Evolutionary conservation across 1,140 invertebrate genomes (phyloP), one percentile per base, ranked within the genome.

Genomic region (Achroia grisella): DNA sequence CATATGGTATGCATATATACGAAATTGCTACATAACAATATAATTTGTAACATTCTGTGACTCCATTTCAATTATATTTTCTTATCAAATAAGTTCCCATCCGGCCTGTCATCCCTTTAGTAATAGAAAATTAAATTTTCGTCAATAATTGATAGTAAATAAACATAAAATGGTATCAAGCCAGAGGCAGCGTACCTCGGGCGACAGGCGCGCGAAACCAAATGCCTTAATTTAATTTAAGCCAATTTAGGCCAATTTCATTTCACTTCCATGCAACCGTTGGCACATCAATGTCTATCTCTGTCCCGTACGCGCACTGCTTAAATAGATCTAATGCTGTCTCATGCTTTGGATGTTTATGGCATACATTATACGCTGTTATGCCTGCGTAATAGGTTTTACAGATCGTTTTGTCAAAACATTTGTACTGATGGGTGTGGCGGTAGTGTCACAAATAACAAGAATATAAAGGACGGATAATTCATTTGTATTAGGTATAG

Each of bases 211-310:
- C 54, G 71, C 74, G 76, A 78, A 71, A 80, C 76, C 65, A 62
- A 82, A 76, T 72, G 63, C 72, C 72, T 71, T 80, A 78, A 83
- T 80, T 80, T 75, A 71, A 80, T 78, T 78, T 62, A 71, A 80
- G 79, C 76, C 76, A 78, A 83, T 83, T 83, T 73, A 59, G 69
- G 69, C 72, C 72, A 80, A 80, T 80, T 83, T 80, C 71, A 77
- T 78, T 80, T 68, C 58, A 61, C 64, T 73, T 55, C 61, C 69
- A 68, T 73, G 66, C 73, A 71, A 64, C 57, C 47, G 32, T 50
- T 48, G 49, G 46, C 31, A 66, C 48, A 49, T 55, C 52, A 58
- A 32, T 32, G 4, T 45, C 47, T 32, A 28, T 60, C 62, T 37
- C 52, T 44, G 17, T 23, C 45, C 62, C 53, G 12, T 48, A 39